Percentiles rank a stretch among this genome's conserved stretches.
These are phyloP conservation scores for Syngnathus floridae DNA, from an alignment of 2,113 vertebrate genomes.

Conservation along the genomic window DNA sequence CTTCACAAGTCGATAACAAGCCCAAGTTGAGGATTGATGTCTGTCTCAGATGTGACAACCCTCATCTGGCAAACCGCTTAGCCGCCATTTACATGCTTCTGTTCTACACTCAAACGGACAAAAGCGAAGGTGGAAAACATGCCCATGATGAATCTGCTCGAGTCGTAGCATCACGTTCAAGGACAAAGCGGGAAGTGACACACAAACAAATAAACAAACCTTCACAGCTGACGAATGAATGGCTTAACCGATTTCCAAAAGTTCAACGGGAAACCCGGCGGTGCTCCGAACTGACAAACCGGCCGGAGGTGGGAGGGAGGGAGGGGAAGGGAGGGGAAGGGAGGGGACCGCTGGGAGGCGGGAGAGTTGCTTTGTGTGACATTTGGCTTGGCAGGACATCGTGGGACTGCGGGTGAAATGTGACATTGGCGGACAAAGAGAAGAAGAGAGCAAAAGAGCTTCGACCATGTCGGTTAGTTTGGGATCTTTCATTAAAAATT, in stretches of 20 bases:
- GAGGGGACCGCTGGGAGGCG: background rate
- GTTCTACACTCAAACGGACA: constrained; percentile 31
- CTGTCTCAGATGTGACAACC: constrained; percentile 49
- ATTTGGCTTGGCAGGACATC: constrained; percentile 45
- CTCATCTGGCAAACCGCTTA: constrained; percentile 50
- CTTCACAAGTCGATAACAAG: constrained; percentile 52
- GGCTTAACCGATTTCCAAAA: background rate
- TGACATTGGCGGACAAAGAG: constrained; percentile 47
- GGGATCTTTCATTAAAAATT: too few species aligned
- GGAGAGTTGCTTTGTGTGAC: constrained; percentile 32
- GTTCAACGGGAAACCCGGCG: constrained; percentile 1
- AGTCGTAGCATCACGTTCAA: too few species aligned
- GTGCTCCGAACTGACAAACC: constrained; percentile 5
- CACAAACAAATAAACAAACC: background rate
- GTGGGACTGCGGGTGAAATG: constrained; percentile 49
- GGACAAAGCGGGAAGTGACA: background rate
- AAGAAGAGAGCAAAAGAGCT: constrained; percentile 26
- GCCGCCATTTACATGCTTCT: constrained; percentile 44
- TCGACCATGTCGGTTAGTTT: constrained; percentile 33
- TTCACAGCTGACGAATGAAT: background rate
- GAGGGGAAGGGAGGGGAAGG: too few species aligned
- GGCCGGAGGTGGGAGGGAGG: constrained; percentile 26
- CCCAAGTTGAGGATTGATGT: constrained; percentile 60
- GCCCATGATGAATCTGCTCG: background rate
- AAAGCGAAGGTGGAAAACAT: constrained; percentile 16